A percentile compares a stretch with the other conserved stretches of the same genome.
These are phyloP conservation scores for Ciconia stormi DNA, from an alignment of 2,113 vertebrate genomes.

Conservation along the genomic window DNA sequence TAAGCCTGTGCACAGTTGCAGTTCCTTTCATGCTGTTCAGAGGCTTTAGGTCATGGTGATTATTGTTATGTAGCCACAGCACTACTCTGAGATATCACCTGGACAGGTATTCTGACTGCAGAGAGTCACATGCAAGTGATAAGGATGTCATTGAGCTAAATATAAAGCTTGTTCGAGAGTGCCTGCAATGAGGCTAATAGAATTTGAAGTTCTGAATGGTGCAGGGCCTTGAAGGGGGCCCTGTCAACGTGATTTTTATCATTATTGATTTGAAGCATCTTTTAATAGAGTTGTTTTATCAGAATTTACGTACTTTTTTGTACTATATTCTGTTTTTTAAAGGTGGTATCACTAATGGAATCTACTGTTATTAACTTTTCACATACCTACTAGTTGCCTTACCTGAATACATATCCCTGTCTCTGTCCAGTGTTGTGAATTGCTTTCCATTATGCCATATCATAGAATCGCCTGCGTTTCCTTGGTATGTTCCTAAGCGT, in stretches of 20 bases:
- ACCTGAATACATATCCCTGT: slow-evolving; percentile 94
- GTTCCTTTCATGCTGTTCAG: not conserved
- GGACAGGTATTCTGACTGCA: not conserved
- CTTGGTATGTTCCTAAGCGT: slow-evolving; percentile 92
- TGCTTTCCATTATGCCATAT: slow-evolving; percentile 95
- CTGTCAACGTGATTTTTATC: fast-evolving
- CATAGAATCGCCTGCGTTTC: slow-evolving; percentile 95
- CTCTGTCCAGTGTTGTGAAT: slow-evolving; percentile 95
- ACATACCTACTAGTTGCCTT: not conserved
- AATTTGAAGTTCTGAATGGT: not conserved
- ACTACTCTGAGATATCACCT: not conserved
- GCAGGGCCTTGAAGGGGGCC: not conserved
- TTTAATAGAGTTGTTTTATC: not conserved
- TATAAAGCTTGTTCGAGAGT: not conserved
- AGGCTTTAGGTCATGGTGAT: not conserved
- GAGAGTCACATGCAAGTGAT: not conserved
- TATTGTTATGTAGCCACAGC: not conserved
- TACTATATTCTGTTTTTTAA: not conserved
- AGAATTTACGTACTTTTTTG: fast-evolving
- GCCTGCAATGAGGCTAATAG: not conserved
- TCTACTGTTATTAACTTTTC: fast-evolving
- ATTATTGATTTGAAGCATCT: fast-evolving
- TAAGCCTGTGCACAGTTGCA: not conserved
- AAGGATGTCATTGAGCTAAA: not conserved
- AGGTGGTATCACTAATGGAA: not conserved